Evolutionary conservation across 2,113 vertebrate genomes (phyloP), one percentile per base, ranked within the genome.

Genomic region (Probosciger aterrimus): DNA sequence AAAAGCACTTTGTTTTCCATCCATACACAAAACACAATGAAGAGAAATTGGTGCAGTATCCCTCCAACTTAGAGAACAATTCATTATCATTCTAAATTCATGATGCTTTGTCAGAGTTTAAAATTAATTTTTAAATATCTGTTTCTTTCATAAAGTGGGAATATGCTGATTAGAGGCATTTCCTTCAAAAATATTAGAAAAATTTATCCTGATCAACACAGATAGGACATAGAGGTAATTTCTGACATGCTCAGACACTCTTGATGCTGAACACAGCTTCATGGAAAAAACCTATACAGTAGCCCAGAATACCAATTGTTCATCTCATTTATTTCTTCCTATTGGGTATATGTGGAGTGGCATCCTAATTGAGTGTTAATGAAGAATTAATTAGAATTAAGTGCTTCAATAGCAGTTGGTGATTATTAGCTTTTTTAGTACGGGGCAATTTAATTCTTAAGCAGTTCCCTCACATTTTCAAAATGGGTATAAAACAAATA

Each of bases 381-480:
- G 88, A 97, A 68, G 49, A 90, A 49, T 90, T 97, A 95, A 97
- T 96, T 92, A 91, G 50, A 94, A 95, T 92, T 74, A 95, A 95
- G 74, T 95, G 39, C 41, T 96, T 97, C 93, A 63, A 37, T 87
- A 91, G 52, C 44, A 94, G 49, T 62, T 71, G 78, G 52, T 88
- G 70, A 92, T 93, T 91, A 95, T 91, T 96, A 96, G 81, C 41
- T 89, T 95, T 95, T 86, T 95, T 95, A 93, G 83, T 67, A 90
- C 43, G 3, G 17, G 68, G 24, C 43, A 74, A 90, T 92, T 96
- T 97, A 95, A 93, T 44, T 92, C 64, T 82, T 91, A 88, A 94
- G 43, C 33, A 65, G 33, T 86, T 95, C 14, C 8, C n/a, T 85
- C n/a, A 83, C 31, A 28, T 95, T 96, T 96, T 52, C 52, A 87